These are phyloP conservation scores for Pseudotriccus pelzelni DNA, from an alignment of 2,797 vertebrate genomes.

Conservation along the genomic window DNA sequence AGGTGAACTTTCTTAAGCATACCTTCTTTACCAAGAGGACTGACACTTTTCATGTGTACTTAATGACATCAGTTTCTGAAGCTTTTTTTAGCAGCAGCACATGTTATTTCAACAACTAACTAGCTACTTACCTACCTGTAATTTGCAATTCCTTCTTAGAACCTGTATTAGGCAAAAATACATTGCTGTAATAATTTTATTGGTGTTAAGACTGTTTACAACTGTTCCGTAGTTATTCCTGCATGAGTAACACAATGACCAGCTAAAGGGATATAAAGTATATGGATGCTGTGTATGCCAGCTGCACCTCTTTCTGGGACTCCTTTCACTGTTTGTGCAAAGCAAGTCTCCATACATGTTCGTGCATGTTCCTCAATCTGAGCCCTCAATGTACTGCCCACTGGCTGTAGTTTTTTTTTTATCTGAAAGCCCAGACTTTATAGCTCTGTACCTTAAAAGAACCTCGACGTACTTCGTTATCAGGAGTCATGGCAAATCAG, in stretches of 20 bases:
- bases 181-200: background rate
- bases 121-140: background rate
- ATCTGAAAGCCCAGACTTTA: accelerated
- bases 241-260: background rate
- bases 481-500: background rate
- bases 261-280: background rate
- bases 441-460: background rate
- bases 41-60: background rate
- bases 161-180: background rate
- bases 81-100: background rate
- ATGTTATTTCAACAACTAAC: background rate
- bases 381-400: background rate
- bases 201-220: background rate
- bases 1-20: background rate
- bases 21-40: background rate
- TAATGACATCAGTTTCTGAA: background rate
- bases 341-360: background rate
- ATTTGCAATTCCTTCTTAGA: background rate
- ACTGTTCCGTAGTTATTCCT: background rate
- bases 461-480: background rate
- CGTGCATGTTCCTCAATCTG: background rate
- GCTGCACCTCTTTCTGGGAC: background rate
- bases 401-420: background rate
- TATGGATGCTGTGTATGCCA: background rate
- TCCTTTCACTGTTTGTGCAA: background rate